These are phyloP conservation scores for Drosophila kanapiae DNA, from an alignment of 1,140 invertebrate genomes.

Conservation along the genomic window DNA sequence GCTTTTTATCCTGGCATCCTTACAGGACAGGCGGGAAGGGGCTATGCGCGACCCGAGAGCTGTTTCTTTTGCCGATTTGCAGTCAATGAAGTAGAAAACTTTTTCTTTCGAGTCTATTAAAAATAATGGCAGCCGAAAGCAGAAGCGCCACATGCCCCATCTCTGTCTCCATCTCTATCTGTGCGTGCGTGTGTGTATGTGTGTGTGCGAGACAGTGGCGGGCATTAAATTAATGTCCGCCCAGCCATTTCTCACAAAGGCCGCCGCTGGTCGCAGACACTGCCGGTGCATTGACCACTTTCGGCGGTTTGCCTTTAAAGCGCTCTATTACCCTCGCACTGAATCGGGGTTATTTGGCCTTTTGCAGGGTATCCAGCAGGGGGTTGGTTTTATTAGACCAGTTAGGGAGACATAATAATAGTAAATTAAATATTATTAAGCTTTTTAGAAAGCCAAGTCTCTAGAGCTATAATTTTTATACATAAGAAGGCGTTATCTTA, in stretches of 20 bases:
- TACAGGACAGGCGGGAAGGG: conserved; percentile 3
- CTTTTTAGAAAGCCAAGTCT: too few species aligned
- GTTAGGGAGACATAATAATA: neutral
- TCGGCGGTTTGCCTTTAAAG: conserved; percentile 43
- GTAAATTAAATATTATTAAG: neutral
- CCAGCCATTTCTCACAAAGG: conserved; percentile 38
- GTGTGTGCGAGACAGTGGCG: conserved; percentile 43
- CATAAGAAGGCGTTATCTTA: neutral
- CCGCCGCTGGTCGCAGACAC: conserved; percentile 31
- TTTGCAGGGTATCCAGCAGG: neutral
- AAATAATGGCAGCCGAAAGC: conserved; percentile 78
- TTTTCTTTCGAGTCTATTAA: conserved; percentile 81
- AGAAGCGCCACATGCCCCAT: conserved; percentile 52
- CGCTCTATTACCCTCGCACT: conserved; percentile 9
- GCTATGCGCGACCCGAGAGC: conserved; percentile 37
- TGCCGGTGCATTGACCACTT: conserved; percentile 57
- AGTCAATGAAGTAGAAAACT: conserved; percentile 83
- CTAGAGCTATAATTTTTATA: too few species aligned
- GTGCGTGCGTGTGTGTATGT: conserved; percentile 5
- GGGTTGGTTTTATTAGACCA: neutral
- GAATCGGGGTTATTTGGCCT: neutral
- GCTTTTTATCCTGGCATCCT: conserved; percentile 43
- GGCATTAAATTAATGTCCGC: conserved; percentile 64
- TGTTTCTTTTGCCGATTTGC: conserved; percentile 71
- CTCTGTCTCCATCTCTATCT: neutral